Evolutionary conservation across 1,140 invertebrate species (phyloP).

Genomic region (Helicoverpa armigera): DNA sequence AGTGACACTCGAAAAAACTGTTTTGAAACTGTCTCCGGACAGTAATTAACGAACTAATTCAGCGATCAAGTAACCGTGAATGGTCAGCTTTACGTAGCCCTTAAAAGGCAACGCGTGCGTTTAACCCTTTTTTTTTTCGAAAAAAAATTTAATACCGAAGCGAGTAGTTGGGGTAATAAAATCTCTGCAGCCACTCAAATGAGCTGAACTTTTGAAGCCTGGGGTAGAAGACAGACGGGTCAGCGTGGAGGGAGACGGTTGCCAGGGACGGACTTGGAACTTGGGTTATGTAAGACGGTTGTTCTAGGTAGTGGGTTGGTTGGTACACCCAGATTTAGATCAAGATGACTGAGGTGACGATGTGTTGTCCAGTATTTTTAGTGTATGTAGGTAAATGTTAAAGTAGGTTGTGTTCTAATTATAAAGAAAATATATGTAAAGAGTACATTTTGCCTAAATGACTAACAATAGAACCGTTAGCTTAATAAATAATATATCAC

Average conservation of each 20-base stretch:
- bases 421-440: too few species aligned
- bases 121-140: constrained; percentile 81
- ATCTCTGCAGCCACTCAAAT: constrained; percentile 85
- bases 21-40: constrained; percentile 81
- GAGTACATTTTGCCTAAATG: too few species aligned
- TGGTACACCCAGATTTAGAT: too few species aligned
- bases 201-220: constrained; percentile 86
- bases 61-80: constrained; percentile 80
- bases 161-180: constrained; percentile 83
- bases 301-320: too few species aligned
- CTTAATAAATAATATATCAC: too few species aligned
- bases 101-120: constrained; percentile 79
- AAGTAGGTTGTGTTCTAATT: too few species aligned
- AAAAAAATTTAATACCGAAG: constrained; percentile 79
- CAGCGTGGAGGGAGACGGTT: constrained; percentile 80
- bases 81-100: constrained; percentile 78
- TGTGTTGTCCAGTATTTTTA: too few species aligned
- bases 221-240: constrained; percentile 84
- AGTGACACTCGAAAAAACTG: constrained; percentile 51
- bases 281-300: constrained; percentile 16
- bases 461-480: too few species aligned
- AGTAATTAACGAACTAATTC: constrained; percentile 82
- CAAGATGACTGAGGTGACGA: too few species aligned
- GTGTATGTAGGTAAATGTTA: too few species aligned
- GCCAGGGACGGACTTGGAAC: constrained; percentile 68